A percentile compares a stretch with the other conserved stretches of the same genome.
phyloP scores from a whole-genome alignment of 2,113 vertebrate genomes.

The Naja naja region DNA sequence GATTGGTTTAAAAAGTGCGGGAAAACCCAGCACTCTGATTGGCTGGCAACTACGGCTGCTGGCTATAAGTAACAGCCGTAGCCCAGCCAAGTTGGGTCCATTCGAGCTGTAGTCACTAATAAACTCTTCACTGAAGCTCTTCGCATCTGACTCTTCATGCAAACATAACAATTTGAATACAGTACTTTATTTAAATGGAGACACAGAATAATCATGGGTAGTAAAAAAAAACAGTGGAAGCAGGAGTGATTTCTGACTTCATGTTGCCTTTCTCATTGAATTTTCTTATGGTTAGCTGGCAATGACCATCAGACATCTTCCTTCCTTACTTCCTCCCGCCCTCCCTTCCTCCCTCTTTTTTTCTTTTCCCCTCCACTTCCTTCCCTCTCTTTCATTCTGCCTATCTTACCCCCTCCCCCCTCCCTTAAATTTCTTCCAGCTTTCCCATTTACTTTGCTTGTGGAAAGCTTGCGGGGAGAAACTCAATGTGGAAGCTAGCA shows the following conservation, averaged over 20 bases:
- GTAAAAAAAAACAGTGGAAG: neutral
- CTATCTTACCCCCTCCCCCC: neutral
- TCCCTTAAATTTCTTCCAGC: neutral
- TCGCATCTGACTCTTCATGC: too few species aligned
- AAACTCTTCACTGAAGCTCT: too few species aligned
- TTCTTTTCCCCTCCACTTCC: neutral
- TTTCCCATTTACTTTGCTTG: neutral
- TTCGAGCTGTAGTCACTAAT: too few species aligned
- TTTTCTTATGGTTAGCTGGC: neutral
- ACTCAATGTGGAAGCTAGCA: neutral
- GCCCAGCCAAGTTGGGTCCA: too few species aligned
- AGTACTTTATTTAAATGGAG: neutral
- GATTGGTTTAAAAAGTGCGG: too few species aligned
- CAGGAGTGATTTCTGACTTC: neutral
- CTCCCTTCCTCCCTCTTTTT: neutral
- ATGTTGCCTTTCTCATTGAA: neutral
- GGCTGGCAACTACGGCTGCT: too few species aligned
- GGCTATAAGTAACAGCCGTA: too few species aligned
- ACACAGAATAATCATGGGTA: neutral
- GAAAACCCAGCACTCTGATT: too few species aligned
- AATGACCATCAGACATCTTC: neutral
- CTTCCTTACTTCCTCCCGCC: too few species aligned
- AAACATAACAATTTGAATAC: too few species aligned
- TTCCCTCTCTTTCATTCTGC: neutral
- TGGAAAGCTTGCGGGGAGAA: neutral